These are phyloP conservation scores for Penelope pileata DNA, from an alignment of 2,113 vertebrate genomes.

Conservation along the genomic window DNA sequence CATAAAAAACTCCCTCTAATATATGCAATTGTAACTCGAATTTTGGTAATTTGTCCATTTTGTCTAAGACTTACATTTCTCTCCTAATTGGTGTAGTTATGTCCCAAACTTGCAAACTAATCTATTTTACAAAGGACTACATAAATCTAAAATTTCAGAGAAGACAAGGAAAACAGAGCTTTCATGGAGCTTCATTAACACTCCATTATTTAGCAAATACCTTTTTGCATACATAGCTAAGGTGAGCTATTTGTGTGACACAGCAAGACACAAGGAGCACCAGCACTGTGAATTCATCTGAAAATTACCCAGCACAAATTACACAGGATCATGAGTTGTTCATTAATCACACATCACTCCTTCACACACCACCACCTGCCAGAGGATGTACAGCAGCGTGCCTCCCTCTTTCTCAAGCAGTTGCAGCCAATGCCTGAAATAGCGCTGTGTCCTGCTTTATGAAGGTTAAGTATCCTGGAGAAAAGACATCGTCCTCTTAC, in stretches of 20 bases:
- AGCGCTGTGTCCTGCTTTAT: constrained; percentile 1
- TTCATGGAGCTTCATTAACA: not conserved
- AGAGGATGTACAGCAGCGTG: accelerated
- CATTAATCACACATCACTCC: constrained; percentile 17
- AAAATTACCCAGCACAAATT: not conserved
- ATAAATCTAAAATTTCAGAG: not conserved
- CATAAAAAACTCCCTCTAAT: not conserved
- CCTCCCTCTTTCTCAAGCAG: not conserved
- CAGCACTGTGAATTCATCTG: not conserved
- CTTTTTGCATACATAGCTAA: not conserved
- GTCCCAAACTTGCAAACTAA: not conserved
- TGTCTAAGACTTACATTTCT: not conserved
- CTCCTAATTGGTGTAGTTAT: not conserved
- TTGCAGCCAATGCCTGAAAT: constrained; percentile 3
- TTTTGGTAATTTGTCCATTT: not conserved
- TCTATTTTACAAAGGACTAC: not conserved
- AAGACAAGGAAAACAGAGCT: not conserved
- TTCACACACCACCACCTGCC: not conserved
- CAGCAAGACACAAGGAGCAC: not conserved
- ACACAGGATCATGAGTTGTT: not conserved
- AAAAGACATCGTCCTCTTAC: not conserved
- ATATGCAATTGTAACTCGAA: not conserved
- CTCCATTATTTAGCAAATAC: not conserved
- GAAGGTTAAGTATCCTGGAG: constrained; percentile 36
- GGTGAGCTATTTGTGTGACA: not conserved